phyloP scores from a whole-genome alignment of 2,888 invertebrate species.

The Conomelus anceps region DNA sequence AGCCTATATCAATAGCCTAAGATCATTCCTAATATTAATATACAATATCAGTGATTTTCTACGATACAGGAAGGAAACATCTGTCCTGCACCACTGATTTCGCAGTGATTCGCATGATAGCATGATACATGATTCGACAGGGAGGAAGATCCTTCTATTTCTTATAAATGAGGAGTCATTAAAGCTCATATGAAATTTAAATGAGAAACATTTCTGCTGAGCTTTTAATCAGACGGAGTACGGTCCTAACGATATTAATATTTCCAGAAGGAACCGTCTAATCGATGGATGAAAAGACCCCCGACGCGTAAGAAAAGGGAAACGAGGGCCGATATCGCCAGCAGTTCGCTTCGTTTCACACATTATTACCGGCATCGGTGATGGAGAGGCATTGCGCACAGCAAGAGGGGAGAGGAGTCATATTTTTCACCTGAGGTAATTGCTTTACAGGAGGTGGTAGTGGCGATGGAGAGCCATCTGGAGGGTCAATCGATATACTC shows the following conservation, averaged over 20 bases:
- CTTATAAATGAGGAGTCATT: not conserved
- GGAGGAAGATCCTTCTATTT: no score
- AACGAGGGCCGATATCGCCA: not conserved
- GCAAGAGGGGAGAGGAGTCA: not conserved
- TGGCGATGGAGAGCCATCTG: not conserved
- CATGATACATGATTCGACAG: no score
- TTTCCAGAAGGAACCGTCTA: not conserved
- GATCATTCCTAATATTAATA: no score
- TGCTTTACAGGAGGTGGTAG: not conserved
- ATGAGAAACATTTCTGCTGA: not conserved
- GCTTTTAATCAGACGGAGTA: not conserved
- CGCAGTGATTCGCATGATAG: no score
- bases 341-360: not conserved
- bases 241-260: not conserved
- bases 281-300: not conserved
- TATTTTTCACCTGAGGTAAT: not conserved
- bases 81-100: no score
- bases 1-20: no score
- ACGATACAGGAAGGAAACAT: no score
- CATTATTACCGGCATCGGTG: not conserved
- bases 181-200: not conserved
- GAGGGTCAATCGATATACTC: not conserved
- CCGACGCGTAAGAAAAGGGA: not conserved
- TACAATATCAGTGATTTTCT: no score
- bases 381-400: not conserved